phyloP scores from a whole-genome alignment of 2,888 invertebrate species.

The Hoplodrina blanda region DNA sequence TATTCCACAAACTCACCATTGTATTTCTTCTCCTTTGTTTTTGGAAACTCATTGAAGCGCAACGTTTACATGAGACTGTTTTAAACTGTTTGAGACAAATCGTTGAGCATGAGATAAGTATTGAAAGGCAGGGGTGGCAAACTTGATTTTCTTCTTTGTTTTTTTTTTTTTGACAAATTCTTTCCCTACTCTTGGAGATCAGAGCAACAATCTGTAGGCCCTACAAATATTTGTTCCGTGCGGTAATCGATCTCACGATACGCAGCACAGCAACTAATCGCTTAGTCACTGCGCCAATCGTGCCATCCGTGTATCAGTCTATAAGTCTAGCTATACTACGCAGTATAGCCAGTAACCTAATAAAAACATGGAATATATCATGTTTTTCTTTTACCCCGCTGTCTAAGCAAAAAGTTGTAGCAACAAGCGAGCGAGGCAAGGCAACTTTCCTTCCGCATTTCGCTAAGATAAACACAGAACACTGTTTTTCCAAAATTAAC shows the following conservation, averaged over 20 bases:
- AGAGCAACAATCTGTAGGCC: too few relatives aligned
- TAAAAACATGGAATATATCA: conserved; percentile 3
- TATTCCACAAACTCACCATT: conserved; percentile 50
- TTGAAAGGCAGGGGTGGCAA: background rate
- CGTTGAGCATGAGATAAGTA: conserved; percentile 20
- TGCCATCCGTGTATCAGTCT: too few relatives aligned
- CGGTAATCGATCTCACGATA: too few relatives aligned
- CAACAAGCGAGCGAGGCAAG: background rate
- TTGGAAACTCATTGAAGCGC: conserved; percentile 36
- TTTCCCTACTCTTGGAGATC: too few relatives aligned
- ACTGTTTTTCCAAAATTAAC: conserved; percentile 49
- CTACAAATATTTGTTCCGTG: too few relatives aligned
- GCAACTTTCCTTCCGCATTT: conserved; percentile 24
- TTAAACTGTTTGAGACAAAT: conserved; percentile 47
- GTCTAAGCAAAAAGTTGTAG: background rate
- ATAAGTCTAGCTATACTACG: too few relatives aligned
- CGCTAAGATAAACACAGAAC: conserved; percentile 33
- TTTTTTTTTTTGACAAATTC: too few relatives aligned
- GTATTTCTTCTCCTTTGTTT: conserved; percentile 50
- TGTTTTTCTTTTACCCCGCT: conserved; percentile 5
- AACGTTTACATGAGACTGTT: conserved; percentile 28
- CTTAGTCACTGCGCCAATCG: too few relatives aligned
- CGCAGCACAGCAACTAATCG: too few relatives aligned
- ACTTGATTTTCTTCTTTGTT: too few relatives aligned
- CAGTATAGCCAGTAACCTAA: background rate